Evolutionary conservation across 2,113 vertebrate species (phyloP).

Genomic region (Galeopterus variegatus): DNA sequence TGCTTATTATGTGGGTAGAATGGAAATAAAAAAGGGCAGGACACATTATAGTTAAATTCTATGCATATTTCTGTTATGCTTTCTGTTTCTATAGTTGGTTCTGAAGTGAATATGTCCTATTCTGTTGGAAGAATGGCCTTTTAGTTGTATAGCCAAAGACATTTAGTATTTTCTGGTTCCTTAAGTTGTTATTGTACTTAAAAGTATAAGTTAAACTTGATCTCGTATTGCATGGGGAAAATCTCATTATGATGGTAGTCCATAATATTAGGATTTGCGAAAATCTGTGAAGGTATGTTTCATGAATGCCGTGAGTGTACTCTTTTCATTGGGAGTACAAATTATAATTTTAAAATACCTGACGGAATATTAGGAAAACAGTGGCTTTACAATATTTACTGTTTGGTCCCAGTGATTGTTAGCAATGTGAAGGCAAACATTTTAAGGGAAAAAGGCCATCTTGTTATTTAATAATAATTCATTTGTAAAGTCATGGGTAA

Average conservation of each 20-base stretch:
- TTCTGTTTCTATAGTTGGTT: conserved; percentile 70
- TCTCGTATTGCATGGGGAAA: not conserved
- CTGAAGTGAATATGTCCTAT: conserved; percentile 63
- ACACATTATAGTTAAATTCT: conserved; percentile 71
- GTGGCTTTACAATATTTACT: not conserved
- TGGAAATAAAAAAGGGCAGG: conserved; percentile 45
- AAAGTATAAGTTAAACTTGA: conserved; percentile 19
- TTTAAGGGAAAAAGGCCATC: not conserved
- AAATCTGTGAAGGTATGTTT: not conserved
- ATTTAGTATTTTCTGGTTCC: conserved; percentile 80
- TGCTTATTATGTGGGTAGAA: conserved; percentile 67
- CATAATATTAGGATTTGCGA: not conserved
- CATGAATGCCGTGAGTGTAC: not conserved
- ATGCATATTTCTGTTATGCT: conserved; percentile 76
- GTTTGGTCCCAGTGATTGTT: not conserved
- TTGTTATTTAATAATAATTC: not conserved
- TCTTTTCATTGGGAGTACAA: not conserved
- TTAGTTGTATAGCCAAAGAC: conserved; percentile 86
- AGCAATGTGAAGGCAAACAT: not conserved
- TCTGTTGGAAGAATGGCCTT: conserved; percentile 79
- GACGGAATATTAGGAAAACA: not conserved
- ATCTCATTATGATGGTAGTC: not conserved
- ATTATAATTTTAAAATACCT: not conserved
- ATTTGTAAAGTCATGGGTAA: not conserved
- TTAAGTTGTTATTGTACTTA: conserved; percentile 72